These are phyloP conservation scores for Scomber colias DNA, from an alignment of 2,113 vertebrate genomes.

Conservation along the genomic window DNA sequence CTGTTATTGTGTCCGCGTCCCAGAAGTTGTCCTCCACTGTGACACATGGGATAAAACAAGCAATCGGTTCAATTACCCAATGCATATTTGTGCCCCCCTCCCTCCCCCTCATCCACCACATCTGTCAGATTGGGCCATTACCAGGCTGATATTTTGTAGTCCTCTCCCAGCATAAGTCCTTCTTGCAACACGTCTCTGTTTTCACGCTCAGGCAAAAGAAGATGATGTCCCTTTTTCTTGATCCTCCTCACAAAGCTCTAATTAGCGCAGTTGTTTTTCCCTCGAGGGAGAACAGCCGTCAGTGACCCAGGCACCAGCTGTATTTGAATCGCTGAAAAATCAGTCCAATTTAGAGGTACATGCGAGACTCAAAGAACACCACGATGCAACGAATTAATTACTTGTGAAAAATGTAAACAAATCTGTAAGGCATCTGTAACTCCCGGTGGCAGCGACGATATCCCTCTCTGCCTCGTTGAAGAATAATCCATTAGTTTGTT, in stretches of 20 bases:
- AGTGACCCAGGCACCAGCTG: neutral
- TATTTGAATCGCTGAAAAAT: conserved; percentile 1
- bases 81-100: too few species aligned
- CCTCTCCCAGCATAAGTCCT: too few species aligned
- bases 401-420: neutral
- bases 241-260: neutral
- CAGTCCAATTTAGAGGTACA: neutral
- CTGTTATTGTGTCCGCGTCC: too few species aligned
- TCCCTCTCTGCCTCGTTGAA: neutral
- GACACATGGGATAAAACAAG: too few species aligned
- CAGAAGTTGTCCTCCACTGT: too few species aligned
- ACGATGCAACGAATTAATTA: neutral
- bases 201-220: neutral
- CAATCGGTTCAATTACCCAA: too few species aligned
- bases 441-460: neutral
- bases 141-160: too few species aligned
- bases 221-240: neutral
- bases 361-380: neutral
- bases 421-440: neutral
- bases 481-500: neutral
- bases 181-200: too few species aligned
- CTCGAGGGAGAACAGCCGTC: too few species aligned
- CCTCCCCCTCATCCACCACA: too few species aligned
- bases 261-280: neutral
- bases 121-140: too few species aligned